Evolutionary conservation across 1,140 invertebrate species (phyloP).

Genomic region (Onthophagus taurus): DNA sequence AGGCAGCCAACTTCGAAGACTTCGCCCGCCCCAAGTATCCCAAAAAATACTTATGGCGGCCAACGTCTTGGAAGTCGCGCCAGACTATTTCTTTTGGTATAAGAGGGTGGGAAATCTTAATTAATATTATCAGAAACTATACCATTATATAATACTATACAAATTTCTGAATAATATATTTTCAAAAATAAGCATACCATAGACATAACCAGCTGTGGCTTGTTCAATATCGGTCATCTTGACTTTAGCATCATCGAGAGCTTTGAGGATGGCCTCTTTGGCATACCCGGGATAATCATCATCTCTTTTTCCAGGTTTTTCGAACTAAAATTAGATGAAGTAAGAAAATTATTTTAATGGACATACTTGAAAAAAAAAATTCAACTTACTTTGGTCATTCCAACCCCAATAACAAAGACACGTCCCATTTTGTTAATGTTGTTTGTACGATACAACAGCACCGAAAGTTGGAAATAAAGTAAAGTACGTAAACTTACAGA

Average conservation of each 20-base stretch:
- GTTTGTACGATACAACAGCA: background rate
- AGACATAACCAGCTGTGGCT: constrained; percentile 90
- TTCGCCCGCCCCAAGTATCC: no score
- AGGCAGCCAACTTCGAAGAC: no score
- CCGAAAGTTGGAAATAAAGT: background rate
- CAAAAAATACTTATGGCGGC: no score
- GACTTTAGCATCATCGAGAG: constrained; percentile 79
- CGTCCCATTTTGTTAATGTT: constrained; percentile 33
- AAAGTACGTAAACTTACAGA: background rate
- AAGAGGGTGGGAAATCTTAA: no score
- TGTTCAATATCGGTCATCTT: constrained; percentile 74
- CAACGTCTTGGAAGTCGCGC: no score
- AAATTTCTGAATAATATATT: background rate
- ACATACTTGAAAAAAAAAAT: background rate
- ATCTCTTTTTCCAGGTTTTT: constrained; percentile 75
- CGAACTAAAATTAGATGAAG: constrained; percentile 49
- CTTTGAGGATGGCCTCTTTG: constrained; percentile 84
- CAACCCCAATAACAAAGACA: constrained; percentile 92
- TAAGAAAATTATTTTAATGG: constrained; percentile 3
- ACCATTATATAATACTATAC: background rate
- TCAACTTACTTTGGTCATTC: constrained; percentile 83
- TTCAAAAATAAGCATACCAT: constrained; percentile 48
- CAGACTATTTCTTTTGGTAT: no score
- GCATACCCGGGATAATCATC: constrained; percentile 90
- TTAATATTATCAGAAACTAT: background rate